Conservation (phyloP, 2,797 vertebrate genomes). For the Myoxocephalus aenaeus region DNA sequence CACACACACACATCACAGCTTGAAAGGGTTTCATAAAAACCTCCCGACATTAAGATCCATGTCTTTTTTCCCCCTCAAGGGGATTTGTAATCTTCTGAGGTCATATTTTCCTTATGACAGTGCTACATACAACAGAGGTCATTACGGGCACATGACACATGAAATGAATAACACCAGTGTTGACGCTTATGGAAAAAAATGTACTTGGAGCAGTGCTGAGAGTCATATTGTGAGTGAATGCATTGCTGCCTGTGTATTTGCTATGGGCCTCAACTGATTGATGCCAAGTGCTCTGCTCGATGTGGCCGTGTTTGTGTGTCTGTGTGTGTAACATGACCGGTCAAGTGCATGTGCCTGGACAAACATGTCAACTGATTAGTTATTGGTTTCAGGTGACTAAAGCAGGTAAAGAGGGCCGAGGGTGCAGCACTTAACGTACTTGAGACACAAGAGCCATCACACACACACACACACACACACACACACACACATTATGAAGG, state of each 20-base stretch:
- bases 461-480: constrained; percentile 24
- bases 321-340: constrained; percentile 37
- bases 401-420: constrained; percentile 51
- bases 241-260: constrained; percentile 18
- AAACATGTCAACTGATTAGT: constrained; percentile 68
- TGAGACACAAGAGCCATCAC: constrained; percentile 50
- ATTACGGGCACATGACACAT: constrained; percentile 23
- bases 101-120: constrained; percentile 59
- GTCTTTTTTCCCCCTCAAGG: constrained; percentile 25
- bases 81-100: constrained; percentile 37
- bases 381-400: constrained; percentile 60
- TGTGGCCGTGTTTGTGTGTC: neutral
- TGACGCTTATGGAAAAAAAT: constrained; percentile 24
- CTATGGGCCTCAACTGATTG: constrained; percentile 46
- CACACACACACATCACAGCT: constrained; percentile 15
- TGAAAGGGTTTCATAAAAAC: constrained; percentile 50
- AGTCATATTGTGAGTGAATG: constrained; percentile 28
- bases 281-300: constrained; percentile 39
- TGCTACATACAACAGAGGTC: constrained; percentile 33
- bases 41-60: constrained; percentile 29
- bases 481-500: constrained; percentile 2
- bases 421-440: constrained; percentile 61
- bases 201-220: neutral
- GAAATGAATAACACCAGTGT: constrained; percentile 46
- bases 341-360: constrained; percentile 66